Percentiles rank a stretch among this genome's conserved stretches.
Conservation (phyloP, 1,140 invertebrate species). For the Dolichoris vasculosae region DNA sequence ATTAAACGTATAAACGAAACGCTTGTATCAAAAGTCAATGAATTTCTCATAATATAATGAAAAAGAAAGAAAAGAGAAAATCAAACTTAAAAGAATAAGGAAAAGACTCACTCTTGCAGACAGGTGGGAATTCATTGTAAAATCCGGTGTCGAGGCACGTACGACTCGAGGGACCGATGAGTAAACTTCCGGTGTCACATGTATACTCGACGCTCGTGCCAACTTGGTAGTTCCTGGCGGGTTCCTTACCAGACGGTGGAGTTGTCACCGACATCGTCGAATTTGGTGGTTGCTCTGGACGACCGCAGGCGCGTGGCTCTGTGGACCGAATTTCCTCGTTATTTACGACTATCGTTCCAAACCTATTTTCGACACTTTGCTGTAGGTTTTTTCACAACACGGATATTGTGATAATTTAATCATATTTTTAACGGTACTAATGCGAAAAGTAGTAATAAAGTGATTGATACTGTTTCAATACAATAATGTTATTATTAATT, state of each 20-base stretch:
- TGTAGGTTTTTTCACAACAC: not conserved
- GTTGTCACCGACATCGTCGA: slow-evolving; percentile 85
- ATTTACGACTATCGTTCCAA: not conserved
- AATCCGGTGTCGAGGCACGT: slow-evolving; percentile 93
- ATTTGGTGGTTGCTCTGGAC: slow-evolving; percentile 94
- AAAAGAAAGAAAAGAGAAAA: not conserved
- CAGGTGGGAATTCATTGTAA: slow-evolving; percentile 94
- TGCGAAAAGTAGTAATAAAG: too few species aligned
- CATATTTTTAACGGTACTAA: too few species aligned
- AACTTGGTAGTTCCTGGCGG: slow-evolving; percentile 82
- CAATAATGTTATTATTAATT: too few species aligned
- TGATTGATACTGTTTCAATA: too few species aligned
- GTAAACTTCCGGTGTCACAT: slow-evolving; percentile 89
- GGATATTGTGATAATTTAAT: too few species aligned
- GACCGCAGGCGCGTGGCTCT: slow-evolving; percentile 92
- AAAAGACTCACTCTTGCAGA: slow-evolving; percentile 89
- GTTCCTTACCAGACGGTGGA: slow-evolving; percentile 39
- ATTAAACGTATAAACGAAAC: too few species aligned
- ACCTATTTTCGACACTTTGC: not conserved
- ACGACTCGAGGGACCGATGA: slow-evolving; percentile 88
- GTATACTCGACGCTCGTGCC: slow-evolving; percentile 90
- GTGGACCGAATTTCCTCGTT: not conserved
- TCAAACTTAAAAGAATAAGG: not conserved
- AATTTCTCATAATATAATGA: too few species aligned
- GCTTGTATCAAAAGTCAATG: too few species aligned